phyloP scores from a whole-genome alignment of 1,140 invertebrate genomes.

The Papilio polytes region DNA sequence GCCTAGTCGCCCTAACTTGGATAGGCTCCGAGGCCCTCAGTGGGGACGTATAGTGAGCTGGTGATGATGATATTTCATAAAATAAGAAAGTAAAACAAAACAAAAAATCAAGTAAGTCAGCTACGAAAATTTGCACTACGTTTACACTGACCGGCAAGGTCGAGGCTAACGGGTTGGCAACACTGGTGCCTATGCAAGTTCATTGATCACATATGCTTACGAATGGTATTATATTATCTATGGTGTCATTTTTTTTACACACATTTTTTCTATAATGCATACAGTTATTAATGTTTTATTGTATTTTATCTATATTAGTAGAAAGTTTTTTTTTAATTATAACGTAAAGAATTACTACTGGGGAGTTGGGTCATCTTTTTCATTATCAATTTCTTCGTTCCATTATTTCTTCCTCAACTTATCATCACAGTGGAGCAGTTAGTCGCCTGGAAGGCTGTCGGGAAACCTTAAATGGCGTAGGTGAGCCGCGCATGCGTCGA shows the following conservation, averaged over 20 bases:
- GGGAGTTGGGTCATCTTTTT: not conserved
- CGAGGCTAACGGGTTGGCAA: constrained; percentile 40
- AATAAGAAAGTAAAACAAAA: no score
- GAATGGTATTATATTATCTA: not conserved
- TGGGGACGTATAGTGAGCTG: no score
- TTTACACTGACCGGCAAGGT: constrained; percentile 23
- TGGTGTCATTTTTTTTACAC: no score
- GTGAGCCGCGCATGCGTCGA: constrained; percentile 52
- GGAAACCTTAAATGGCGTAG: constrained; percentile 73
- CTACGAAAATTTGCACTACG: not conserved
- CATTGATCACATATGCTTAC: constrained; percentile 43
- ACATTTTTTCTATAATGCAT: no score
- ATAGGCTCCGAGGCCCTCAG: no score
- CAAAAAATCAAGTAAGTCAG: no score
- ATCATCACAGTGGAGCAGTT: constrained; percentile 49
- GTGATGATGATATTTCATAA: no score
- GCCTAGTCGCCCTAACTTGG: no score
- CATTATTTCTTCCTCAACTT: constrained; percentile 57
- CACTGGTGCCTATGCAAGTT: constrained; percentile 40
- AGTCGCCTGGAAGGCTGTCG: constrained; percentile 69
- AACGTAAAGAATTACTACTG: not conserved
- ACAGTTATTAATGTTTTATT: no score
- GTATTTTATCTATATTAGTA: no score
- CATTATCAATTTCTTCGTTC: constrained; percentile 43
- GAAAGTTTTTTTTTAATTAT: no score